phyloP scores from a whole-genome alignment of 64 coral and sea anemone species.

The Catalaphyllia jardinei region DNA sequence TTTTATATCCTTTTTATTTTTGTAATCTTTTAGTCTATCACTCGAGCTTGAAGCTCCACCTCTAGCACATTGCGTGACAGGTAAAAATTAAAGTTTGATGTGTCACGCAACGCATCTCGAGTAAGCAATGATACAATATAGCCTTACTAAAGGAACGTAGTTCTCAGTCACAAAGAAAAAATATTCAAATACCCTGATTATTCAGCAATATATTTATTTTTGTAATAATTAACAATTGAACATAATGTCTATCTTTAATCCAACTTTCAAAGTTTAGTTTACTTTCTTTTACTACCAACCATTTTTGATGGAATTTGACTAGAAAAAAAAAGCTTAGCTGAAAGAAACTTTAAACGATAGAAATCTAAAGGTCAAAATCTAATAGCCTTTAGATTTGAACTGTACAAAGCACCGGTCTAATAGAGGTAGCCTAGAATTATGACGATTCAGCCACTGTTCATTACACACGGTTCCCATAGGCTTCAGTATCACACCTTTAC shows the following conservation, averaged over 20 bases:
- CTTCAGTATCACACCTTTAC: no score
- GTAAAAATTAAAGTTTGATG: neutral
- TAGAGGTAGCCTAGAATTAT: no score
- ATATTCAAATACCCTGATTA: neutral
- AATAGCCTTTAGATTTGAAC: no score
- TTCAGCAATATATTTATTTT: slow-evolving; percentile 46
- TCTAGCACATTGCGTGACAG: neutral
- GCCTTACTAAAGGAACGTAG: neutral
- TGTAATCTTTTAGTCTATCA: neutral
- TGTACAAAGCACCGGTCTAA: no score
- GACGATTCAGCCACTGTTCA: no score
- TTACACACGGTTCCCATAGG: no score
- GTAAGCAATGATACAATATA: neutral
- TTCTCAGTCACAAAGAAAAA: neutral
- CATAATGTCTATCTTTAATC: slow-evolving; percentile 6
- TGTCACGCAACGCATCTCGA: neutral
- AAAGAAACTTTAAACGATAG: no score
- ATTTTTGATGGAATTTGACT: neutral
- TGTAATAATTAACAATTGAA: slow-evolving; percentile 29
- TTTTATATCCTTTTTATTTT: neutral
- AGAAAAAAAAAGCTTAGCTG: no score
- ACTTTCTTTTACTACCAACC: neutral
- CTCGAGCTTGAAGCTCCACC: neutral
- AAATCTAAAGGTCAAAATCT: no score
- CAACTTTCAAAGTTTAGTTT: neutral